Percentiles rank a stretch among this genome's conserved stretches.
These are phyloP conservation scores for Actinia equina DNA, from an alignment of 64 coral and sea anemone species.

Conservation along the genomic window DNA sequence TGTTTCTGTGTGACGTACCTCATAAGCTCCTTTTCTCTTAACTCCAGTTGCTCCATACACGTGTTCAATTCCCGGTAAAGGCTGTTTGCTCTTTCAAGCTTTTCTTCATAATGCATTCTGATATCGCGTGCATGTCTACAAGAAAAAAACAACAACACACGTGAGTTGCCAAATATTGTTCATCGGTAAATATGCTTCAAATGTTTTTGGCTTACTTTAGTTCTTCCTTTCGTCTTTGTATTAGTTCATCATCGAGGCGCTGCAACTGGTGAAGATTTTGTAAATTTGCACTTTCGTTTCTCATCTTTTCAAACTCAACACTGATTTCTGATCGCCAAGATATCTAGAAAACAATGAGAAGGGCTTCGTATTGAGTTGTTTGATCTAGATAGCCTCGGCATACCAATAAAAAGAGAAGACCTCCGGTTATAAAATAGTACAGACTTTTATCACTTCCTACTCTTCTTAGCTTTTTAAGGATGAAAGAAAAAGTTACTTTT, in stretches of 20 bases:
- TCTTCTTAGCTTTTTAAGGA: too few relatives aligned
- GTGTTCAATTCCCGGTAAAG: slow-evolving; percentile 83
- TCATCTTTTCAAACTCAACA: slow-evolving; percentile 87
- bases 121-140: slow-evolving; percentile 82
- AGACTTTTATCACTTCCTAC: too few relatives aligned
- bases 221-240: slow-evolving; percentile 86
- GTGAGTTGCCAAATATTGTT: not conserved
- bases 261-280: slow-evolving; percentile 85
- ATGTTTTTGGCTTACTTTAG: slow-evolving; percentile 27
- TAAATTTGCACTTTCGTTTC: slow-evolving; percentile 70
- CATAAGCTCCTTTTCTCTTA: slow-evolving; percentile 71
- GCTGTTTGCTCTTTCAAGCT: slow-evolving; percentile 90
- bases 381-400: not conserved
- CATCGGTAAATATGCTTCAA: too few relatives aligned
- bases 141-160: not conserved
- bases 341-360: slow-evolving; percentile 33
- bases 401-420: too few relatives aligned
- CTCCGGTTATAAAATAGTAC: too few relatives aligned
- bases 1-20: slow-evolving; percentile 21
- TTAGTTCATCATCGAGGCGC: slow-evolving; percentile 82
- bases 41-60: slow-evolving; percentile 86
- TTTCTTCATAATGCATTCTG: slow-evolving; percentile 83
- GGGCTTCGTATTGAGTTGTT: not conserved
- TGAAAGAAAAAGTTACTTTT: too few relatives aligned
- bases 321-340: slow-evolving; percentile 84